phyloP scores from a whole-genome alignment of 2,797 vertebrate genomes.

The Parotocinclus haroldoi region DNA sequence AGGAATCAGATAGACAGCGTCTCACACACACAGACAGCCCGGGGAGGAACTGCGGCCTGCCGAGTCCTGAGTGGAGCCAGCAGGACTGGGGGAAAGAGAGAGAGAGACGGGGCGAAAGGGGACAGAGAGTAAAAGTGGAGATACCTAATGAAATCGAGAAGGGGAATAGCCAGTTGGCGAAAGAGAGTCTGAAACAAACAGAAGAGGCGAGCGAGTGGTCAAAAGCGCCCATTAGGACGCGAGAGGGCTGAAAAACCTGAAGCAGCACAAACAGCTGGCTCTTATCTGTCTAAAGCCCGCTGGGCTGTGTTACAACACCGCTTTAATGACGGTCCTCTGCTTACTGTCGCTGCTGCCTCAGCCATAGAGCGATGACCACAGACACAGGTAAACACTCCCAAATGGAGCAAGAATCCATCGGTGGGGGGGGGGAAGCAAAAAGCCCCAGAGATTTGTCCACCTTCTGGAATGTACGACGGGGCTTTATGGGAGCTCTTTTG shows the following conservation, averaged over 20 bases:
- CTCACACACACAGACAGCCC: slow-evolving; percentile 34
- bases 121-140: not conserved
- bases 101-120: slow-evolving; percentile 2
- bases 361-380: slow-evolving; percentile 43
- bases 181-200: not conserved
- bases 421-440: slow-evolving; percentile 12
- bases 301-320: slow-evolving; percentile 51
- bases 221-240: slow-evolving; percentile 3
- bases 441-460: slow-evolving; percentile 21
- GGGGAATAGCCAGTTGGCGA: slow-evolving; percentile 19
- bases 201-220: slow-evolving; percentile 38
- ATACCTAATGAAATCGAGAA: not conserved
- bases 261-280: slow-evolving; percentile 42
- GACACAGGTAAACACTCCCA: slow-evolving; percentile 61
- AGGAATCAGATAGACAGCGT: slow-evolving; percentile 43
- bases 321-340: slow-evolving; percentile 53
- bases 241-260: slow-evolving; percentile 21
- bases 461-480: slow-evolving; percentile 18
- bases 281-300: slow-evolving; percentile 43
- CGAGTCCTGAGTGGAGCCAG: slow-evolving; percentile 42
- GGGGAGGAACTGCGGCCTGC: slow-evolving; percentile 38
- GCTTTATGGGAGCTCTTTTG: slow-evolving; percentile 15
- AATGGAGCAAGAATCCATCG: slow-evolving; percentile 47
- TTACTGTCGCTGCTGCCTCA: slow-evolving; percentile 45
- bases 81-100: slow-evolving; percentile 16